These are phyloP conservation scores for Galeopsomyia nigrocyanea DNA, from an alignment of 2,888 invertebrate species.

Conservation along the genomic window DNA sequence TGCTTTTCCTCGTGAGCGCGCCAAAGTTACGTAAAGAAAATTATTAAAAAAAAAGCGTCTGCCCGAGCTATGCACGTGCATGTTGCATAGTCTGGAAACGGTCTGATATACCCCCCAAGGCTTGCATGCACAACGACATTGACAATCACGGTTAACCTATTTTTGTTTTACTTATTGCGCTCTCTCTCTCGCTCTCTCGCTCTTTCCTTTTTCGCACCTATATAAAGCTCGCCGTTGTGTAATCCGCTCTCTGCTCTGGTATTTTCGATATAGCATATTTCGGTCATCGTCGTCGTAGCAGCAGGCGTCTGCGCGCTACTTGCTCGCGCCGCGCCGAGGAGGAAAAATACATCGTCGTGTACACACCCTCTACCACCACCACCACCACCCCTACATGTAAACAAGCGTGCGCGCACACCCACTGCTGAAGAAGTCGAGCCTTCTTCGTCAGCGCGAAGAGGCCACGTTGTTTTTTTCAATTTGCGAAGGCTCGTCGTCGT, in stretches of 20 bases:
- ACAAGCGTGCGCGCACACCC: conserved; percentile 9
- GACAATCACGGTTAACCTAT: conserved; percentile 38
- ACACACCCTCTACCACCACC: too few relatives aligned
- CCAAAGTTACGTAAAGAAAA: conserved; percentile 12
- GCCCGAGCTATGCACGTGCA: not conserved
- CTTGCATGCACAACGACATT: conserved; percentile 16
- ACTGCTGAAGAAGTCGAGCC: not conserved
- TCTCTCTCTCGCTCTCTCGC: not conserved
- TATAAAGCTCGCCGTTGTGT: conserved; percentile 55
- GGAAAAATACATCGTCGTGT: not conserved
- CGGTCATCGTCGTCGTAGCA: not conserved
- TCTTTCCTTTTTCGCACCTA: conserved; percentile 19
- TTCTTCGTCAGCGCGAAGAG: too few relatives aligned
- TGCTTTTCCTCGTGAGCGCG: not conserved
- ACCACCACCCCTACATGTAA: conserved; percentile 1
- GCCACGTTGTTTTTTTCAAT: not conserved
- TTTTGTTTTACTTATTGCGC: conserved; percentile 40
- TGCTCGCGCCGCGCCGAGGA: not conserved
- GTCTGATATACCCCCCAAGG: too few relatives aligned
- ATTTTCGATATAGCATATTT: conserved; percentile 48
- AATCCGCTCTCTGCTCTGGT: conserved; percentile 48
- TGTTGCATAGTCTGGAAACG: too few relatives aligned
- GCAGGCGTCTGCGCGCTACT: not conserved
- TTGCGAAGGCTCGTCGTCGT: conserved; percentile 8
- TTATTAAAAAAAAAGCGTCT: conserved; percentile 9